Conservation (phyloP, 1,140 invertebrate genomes). For the Conopomorpha cramerella region DNA sequence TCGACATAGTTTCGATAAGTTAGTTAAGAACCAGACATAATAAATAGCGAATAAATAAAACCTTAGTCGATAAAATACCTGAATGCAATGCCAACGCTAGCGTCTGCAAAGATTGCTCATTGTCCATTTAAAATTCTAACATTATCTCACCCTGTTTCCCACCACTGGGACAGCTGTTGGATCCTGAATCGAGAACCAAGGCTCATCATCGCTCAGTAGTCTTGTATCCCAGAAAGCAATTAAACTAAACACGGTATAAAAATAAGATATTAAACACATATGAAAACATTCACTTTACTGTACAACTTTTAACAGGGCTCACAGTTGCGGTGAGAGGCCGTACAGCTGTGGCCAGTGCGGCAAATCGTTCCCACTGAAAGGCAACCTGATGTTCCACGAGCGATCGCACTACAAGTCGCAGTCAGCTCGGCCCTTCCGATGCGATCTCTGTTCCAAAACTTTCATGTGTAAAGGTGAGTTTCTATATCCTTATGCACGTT, state of each 20-base stretch:
- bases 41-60: too few relatives aligned
- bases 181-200: too few relatives aligned
- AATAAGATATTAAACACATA: neutral
- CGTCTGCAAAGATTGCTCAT: too few relatives aligned
- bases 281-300: neutral
- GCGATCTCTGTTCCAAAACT: constrained; percentile 95
- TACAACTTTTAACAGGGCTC: constrained; percentile 62
- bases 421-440: constrained; percentile 89
- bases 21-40: too few relatives aligned
- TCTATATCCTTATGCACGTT: neutral
- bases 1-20: too few relatives aligned
- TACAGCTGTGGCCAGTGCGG: constrained; percentile 82
- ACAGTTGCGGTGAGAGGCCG: constrained; percentile 83
- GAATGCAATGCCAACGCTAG: too few relatives aligned
- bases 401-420: constrained; percentile 87
- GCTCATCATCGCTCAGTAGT: neutral
- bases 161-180: too few relatives aligned
- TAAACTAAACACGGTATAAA: neutral
- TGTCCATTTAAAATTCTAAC: too few relatives aligned
- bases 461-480: constrained; percentile 90
- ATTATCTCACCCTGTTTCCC: neutral
- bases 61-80: too few relatives aligned
- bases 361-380: constrained; percentile 85
- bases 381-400: constrained; percentile 93
- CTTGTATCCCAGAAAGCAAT: neutral